A percentile compares a stretch with the other conserved stretches of the same genome.
These are phyloP conservation scores for Nesospiza acunhae DNA, from an alignment of 2,113 vertebrate genomes.

Conservation along the genomic window DNA sequence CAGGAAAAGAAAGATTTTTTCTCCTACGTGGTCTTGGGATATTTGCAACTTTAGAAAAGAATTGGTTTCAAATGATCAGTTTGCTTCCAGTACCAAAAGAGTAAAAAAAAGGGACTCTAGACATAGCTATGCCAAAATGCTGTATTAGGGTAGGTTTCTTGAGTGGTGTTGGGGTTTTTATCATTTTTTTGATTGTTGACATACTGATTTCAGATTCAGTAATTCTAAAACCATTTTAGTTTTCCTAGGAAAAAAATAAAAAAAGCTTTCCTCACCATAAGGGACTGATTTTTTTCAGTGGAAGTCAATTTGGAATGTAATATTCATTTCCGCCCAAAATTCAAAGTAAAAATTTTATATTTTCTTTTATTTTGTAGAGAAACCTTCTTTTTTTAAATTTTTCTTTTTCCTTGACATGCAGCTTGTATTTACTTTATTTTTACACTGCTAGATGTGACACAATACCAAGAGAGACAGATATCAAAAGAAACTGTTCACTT, in stretches of 20 bases:
- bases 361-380: background rate
- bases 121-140: background rate
- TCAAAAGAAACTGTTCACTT: slow-evolving; percentile 45
- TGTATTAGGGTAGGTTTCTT: background rate
- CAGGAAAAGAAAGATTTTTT: background rate
- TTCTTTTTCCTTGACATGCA: background rate
- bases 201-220: background rate
- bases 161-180: rapidly evolving
- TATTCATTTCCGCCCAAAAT: rapidly evolving
- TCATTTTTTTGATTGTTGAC: background rate
- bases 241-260: background rate
- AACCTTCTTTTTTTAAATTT: rapidly evolving
- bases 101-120: background rate
- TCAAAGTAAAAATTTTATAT: background rate
- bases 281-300: background rate
- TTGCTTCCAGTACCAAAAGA: background rate
- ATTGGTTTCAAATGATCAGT: background rate
- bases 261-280: background rate
- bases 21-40: background rate
- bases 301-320: background rate
- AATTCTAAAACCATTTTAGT: background rate
- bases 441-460: background rate
- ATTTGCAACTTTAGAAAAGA: background rate
- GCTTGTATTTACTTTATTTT: background rate
- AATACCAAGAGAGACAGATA: slow-evolving; percentile 7